Percentiles rank a stretch among this genome's conserved stretches.
Conservation (phyloP, 2,797 vertebrate species). For the Mus spretus region DNA sequence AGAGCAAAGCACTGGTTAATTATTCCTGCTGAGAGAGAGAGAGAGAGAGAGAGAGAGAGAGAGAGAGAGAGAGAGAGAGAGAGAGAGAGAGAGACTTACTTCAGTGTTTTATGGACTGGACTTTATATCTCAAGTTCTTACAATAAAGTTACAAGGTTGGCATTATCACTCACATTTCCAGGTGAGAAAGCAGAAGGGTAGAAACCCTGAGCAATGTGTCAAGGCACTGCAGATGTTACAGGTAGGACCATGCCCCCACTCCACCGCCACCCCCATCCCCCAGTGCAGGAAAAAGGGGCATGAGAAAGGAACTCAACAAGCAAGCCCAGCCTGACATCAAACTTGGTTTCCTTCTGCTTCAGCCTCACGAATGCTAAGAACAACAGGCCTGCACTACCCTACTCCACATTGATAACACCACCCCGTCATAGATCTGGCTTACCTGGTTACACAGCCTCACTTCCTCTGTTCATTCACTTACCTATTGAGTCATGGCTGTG, state of each 20-base stretch:
- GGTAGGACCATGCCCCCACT: not conserved
- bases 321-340: not conserved
- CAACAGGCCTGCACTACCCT: no score
- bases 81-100: not conserved
- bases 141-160: not conserved
- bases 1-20: slow-evolving; percentile 66
- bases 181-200: slow-evolving; percentile 2
- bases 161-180: slow-evolving; percentile 25
- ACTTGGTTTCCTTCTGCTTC: not conserved
- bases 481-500: not conserved
- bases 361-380: not conserved
- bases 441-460: not conserved
- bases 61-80: no score
- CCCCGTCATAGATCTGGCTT: not conserved
- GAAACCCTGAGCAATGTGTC: not conserved
- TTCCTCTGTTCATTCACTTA: not conserved
- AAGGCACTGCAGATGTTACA: not conserved
- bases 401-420: not conserved
- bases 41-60: no score
- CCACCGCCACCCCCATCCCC: no score
- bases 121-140: slow-evolving; percentile 66
- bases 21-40: not conserved
- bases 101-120: slow-evolving; percentile 26
- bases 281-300: not conserved
- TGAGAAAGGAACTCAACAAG: not conserved